phyloP scores from a whole-genome alignment of 2,888 invertebrate genomes.

The Hirtodrosophila duncani region DNA sequence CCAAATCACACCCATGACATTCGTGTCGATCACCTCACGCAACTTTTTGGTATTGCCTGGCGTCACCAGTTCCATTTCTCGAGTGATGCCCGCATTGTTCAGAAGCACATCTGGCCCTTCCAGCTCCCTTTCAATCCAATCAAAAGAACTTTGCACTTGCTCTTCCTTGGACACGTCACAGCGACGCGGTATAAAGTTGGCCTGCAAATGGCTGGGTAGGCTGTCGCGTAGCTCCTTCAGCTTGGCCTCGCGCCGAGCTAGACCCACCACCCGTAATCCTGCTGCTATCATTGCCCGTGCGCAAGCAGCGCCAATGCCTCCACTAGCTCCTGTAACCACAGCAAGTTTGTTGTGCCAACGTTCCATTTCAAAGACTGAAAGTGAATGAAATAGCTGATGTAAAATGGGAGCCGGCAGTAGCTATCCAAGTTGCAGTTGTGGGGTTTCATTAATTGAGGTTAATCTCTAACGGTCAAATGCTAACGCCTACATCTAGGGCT shows the following conservation, averaged over 20 bases:
- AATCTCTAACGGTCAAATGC: too few relatives aligned
- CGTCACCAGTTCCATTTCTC: slow-evolving; percentile 70
- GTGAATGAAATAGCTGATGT: not conserved
- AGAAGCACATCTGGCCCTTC: slow-evolving; percentile 81
- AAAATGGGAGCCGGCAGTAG: not conserved
- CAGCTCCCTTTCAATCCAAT: slow-evolving; percentile 79
- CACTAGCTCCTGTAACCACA: slow-evolving; percentile 83
- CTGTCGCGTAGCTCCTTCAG: slow-evolving; percentile 65
- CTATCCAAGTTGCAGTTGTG: too few relatives aligned
- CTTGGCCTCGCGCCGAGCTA: slow-evolving; percentile 79
- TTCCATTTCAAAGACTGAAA: slow-evolving; percentile 77
- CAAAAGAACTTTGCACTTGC: slow-evolving; percentile 80
- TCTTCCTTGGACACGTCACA: slow-evolving; percentile 81
- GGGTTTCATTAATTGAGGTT: slow-evolving; percentile 7
- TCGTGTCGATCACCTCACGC: slow-evolving; percentile 79
- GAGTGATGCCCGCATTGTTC: slow-evolving; percentile 80
- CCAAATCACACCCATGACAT: slow-evolving; percentile 79
- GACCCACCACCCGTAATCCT: slow-evolving; percentile 81
- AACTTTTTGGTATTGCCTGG: slow-evolving; percentile 73
- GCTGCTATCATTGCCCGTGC: slow-evolving; percentile 77
- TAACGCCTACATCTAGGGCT: too few relatives aligned
- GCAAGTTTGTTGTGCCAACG: slow-evolving; percentile 82
- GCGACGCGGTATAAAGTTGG: slow-evolving; percentile 77
- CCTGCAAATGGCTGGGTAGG: slow-evolving; percentile 61
- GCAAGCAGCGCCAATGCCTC: slow-evolving; percentile 82